A percentile compares a stretch with the other conserved stretches of the same genome.
Evolutionary conservation across 2,113 vertebrate species (phyloP).

Genomic region (Triplophysa dalaica): DNA sequence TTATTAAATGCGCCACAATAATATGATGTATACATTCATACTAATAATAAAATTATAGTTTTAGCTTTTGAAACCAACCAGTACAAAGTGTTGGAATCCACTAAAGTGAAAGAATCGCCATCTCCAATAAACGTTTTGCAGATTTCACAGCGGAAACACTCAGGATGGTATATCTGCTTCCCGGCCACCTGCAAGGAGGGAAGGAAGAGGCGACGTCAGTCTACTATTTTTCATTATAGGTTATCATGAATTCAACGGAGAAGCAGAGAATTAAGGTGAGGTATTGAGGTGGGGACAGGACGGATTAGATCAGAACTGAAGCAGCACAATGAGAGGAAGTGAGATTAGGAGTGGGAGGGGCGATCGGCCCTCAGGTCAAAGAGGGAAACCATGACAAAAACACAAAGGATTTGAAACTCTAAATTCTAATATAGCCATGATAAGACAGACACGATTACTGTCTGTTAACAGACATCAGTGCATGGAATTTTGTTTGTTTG

Average conservation of each 20-base stretch:
- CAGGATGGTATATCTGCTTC: slow-evolving; percentile 93
- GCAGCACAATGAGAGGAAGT: slow-evolving; percentile 44
- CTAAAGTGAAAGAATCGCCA: slow-evolving; percentile 88
- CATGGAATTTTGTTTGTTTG: not conserved
- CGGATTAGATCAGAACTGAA: slow-evolving; percentile 43
- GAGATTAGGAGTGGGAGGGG: slow-evolving; percentile 20
- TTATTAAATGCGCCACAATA: too few species aligned
- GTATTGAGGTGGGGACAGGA: slow-evolving; percentile 3
- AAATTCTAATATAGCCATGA: not conserved
- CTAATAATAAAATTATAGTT: too few species aligned
- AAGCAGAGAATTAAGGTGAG: slow-evolving; percentile 1
- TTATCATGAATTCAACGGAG: slow-evolving; percentile 9
- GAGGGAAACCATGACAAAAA: slow-evolving; percentile 7
- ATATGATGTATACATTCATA: too few species aligned
- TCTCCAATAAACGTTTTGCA: slow-evolving; percentile 88
- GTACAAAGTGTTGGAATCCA: slow-evolving; percentile 90
- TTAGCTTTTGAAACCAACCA: slow-evolving; percentile 74
- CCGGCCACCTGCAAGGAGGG: slow-evolving; percentile 81
- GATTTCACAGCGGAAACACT: slow-evolving; percentile 90
- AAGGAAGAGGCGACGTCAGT: slow-evolving; percentile 12
- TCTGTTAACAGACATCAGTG: not conserved
- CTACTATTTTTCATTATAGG: not conserved
- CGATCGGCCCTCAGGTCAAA: slow-evolving; percentile 2
- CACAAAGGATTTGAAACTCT: not conserved
- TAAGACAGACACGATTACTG: not conserved